Percentiles rank a stretch among this genome's conserved stretches.
phyloP scores from a whole-genome alignment of 2,888 invertebrate genomes.

The Amiota communis region DNA sequence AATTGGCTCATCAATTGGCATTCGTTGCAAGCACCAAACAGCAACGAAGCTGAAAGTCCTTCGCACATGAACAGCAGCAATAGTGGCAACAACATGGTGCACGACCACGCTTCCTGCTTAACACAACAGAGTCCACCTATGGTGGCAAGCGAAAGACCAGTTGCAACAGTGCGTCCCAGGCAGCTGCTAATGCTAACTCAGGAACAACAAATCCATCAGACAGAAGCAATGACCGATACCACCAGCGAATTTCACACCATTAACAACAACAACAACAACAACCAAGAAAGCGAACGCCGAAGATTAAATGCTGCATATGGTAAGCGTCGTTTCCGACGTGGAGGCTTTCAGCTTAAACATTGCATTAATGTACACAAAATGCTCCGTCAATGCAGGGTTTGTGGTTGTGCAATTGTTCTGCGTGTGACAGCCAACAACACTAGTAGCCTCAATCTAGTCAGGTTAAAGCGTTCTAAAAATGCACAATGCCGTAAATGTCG shows the following conservation, averaged over 20 bases:
- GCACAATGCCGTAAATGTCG: slow-evolving; percentile 61
- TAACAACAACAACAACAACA: background rate
- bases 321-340: slow-evolving; percentile 46
- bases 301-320: slow-evolving; percentile 39
- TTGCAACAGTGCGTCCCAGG: slow-evolving; percentile 53
- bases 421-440: slow-evolving; percentile 36
- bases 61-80: slow-evolving; percentile 65
- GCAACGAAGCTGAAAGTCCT: slow-evolving; percentile 70
- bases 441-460: slow-evolving; percentile 30
- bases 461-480: slow-evolving; percentile 33
- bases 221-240: background rate
- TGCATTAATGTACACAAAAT: slow-evolving; percentile 46
- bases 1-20: slow-evolving; percentile 74
- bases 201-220: background rate
- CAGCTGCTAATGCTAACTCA: background rate
- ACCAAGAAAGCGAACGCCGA: background rate
- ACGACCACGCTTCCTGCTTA: slow-evolving; percentile 42
- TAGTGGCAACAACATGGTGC: slow-evolving; percentile 51
- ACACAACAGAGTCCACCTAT: background rate
- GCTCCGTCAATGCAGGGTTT: slow-evolving; percentile 56
- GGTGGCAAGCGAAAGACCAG: slow-evolving; percentile 44
- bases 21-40: slow-evolving; percentile 70
- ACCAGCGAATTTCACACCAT: background rate
- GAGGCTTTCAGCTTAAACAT: slow-evolving; percentile 35
- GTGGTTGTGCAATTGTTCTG: slow-evolving; percentile 54